Evolutionary conservation across 2,113 vertebrate genomes (phyloP), one percentile per base, ranked within the genome.

Genomic region (Natator depressus): DNA sequence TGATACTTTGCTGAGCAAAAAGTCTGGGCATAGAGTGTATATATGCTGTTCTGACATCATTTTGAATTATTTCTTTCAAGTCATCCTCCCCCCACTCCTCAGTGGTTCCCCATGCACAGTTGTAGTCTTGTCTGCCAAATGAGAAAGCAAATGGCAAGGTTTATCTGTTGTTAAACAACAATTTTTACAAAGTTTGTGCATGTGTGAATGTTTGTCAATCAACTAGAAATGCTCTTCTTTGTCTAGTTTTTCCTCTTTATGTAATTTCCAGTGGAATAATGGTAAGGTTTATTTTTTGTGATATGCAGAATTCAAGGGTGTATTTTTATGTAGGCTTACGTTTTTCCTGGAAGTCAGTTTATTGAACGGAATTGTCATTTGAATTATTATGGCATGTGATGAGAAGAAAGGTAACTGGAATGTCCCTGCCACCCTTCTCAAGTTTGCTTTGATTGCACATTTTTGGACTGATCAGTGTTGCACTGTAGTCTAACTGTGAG

Each of bases 1-100:
- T 93, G 90, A 96, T 97, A 83, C 8, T 50, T 98, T 95, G 94
- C 87, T 57, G 86, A 87, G 93, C 72, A 94, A 91, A 98, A 97
- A 94, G 90, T 96, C 96, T 98, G 96, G 91, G 87, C 92, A 90
- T 93, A 65, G 62, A 90, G n/a, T 88, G 69, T 92, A 69, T 92
- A 65, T 84, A 78, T 92, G 82, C 87, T 93, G 51, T 88, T 97
- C 92, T 95, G 80, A 96, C 82, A 94, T 75, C 82, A 90, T 95
- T 96, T 96, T 50, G 5, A 93, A 76, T 90, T 62, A 94, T 96
- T 97, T 84, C 80, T 96, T n/a, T 90, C 62, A 29, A 90, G 84
- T 49, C 78, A 49, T 75, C 83, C 3, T 1, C 91, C n/a, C 75
- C 42, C 9, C 12, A 47, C 82, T 93, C 46, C 84, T 54, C 83